phyloP scores from a whole-genome alignment of 2,888 invertebrate species.

The Stramonita haemastoma region DNA sequence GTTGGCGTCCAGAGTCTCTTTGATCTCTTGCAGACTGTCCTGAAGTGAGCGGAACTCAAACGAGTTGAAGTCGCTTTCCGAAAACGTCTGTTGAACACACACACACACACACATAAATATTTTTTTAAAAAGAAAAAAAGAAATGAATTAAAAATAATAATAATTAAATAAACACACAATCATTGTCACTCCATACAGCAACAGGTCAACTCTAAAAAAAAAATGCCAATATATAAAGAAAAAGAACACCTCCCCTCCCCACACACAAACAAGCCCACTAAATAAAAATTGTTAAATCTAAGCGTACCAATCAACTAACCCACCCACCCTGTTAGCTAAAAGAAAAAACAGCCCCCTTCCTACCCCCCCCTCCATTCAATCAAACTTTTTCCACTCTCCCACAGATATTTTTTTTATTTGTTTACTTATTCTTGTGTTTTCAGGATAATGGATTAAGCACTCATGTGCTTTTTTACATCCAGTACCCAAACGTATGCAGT shows the following conservation, averaged over 20 bases:
- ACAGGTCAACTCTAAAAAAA: not conserved
- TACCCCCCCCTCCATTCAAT: no score
- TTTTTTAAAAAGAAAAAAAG: not conserved
- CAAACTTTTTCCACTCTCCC: no score
- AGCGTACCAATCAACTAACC: no score
- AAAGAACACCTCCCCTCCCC: not conserved
- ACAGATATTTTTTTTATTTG: no score
- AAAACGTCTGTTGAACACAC: constrained; percentile 72
- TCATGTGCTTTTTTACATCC: no score
- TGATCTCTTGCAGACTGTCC: constrained; percentile 93
- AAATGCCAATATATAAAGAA: not conserved
- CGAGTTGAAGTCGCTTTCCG: constrained; percentile 83
- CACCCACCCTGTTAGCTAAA: no score
- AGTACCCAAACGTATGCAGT: no score
- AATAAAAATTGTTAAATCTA: no score
- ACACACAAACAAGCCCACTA: no score
- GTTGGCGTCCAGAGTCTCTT: constrained; percentile 84
- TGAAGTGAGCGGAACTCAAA: constrained; percentile 93
- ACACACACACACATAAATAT: not conserved
- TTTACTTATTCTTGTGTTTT: no score
- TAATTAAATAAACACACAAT: not conserved
- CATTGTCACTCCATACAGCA: not conserved
- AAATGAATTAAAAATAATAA: not conserved
- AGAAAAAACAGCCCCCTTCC: no score
- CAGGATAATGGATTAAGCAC: no score